These are phyloP conservation scores for Aegotheles bennettii DNA, from an alignment of 2,113 vertebrate genomes.

Conservation along the genomic window DNA sequence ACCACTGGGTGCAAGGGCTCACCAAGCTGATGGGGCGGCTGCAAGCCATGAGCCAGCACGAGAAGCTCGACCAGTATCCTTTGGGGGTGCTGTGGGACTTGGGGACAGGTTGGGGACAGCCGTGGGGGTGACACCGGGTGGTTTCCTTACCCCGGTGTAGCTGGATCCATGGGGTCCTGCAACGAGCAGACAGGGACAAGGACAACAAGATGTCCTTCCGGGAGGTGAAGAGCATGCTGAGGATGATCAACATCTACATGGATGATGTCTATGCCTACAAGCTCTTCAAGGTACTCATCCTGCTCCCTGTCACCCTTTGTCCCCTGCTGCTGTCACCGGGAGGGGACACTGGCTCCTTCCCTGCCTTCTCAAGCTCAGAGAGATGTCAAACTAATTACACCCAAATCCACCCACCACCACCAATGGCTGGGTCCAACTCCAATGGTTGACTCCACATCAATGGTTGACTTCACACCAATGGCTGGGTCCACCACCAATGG, in stretches of 20 bases:
- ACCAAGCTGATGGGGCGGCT: slow-evolving; percentile 80
- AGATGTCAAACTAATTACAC: neutral
- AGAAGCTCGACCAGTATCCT: slow-evolving; percentile 98
- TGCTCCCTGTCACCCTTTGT: rapidly evolving
- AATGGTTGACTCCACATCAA: rapidly evolving
- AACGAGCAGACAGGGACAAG: slow-evolving; percentile 86
- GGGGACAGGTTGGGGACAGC: neutral
- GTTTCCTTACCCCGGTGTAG: slow-evolving; percentile 69
- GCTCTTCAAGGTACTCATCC: slow-evolving; percentile 85
- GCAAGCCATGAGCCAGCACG: slow-evolving; percentile 87
- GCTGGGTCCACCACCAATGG: neutral
- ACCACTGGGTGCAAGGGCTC: slow-evolving; percentile 87
- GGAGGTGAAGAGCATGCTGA: slow-evolving; percentile 87
- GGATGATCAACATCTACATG: slow-evolving; percentile 95
- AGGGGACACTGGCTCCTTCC: neutral
- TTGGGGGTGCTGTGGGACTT: neutral
- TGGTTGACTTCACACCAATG: rapidly evolving
- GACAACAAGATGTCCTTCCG: slow-evolving; percentile 95
- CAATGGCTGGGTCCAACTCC: neutral
- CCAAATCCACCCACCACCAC: neutral
- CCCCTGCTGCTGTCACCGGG: rapidly evolving
- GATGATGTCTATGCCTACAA: slow-evolving; percentile 84
- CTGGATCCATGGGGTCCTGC: slow-evolving; percentile 91
- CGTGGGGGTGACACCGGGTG: rapidly evolving
- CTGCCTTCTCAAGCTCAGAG: neutral